Evolutionary conservation across 2,113 vertebrate genomes (phyloP).

Genomic region (Sebastes fasciatus): DNA sequence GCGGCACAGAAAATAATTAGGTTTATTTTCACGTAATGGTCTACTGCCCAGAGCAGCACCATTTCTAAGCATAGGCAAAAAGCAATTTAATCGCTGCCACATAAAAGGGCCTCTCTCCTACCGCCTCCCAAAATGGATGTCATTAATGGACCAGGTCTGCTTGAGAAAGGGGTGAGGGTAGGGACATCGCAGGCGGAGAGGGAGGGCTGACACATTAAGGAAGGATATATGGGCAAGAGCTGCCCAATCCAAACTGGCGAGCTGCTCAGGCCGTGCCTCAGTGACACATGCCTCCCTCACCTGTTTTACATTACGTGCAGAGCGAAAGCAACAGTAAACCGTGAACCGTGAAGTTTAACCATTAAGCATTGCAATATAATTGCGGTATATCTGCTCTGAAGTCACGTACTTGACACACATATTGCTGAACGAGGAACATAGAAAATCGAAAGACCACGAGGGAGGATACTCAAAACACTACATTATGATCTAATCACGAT

Average conservation of each 20-base stretch:
- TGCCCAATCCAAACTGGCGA: conserved; percentile 67
- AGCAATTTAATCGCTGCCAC: conserved; percentile 76
- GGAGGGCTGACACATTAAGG: conserved; percentile 45
- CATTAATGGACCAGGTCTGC: conserved; percentile 81
- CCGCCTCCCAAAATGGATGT: conserved; percentile 70
- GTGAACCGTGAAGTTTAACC: conserved; percentile 83
- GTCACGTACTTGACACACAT: conserved; percentile 43
- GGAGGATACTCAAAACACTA: neutral
- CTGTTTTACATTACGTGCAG: conserved; percentile 72
- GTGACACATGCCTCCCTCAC: conserved; percentile 66
- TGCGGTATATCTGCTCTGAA: conserved; percentile 81
- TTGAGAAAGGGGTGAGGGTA: conserved; percentile 67
- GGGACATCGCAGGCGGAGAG: conserved; percentile 56
- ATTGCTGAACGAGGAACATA: conserved; percentile 30
- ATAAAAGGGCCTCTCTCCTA: conserved; percentile 67
- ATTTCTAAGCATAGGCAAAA: conserved; percentile 77
- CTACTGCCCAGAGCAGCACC: conserved; percentile 68
- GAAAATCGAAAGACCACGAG: conserved; percentile 31
- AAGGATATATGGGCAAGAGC: conserved; percentile 57
- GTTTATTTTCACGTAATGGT: conserved; percentile 83
- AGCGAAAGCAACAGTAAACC: conserved; percentile 60
- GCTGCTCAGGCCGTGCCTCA: conserved; percentile 40
- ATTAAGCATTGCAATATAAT: conserved; percentile 85
- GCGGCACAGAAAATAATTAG: conserved; percentile 79
- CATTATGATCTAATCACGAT: conserved; percentile 6